These are phyloP conservation scores for Peromyscus californicus DNA, from an alignment of 2,113 vertebrate genomes.

Conservation along the genomic window DNA sequence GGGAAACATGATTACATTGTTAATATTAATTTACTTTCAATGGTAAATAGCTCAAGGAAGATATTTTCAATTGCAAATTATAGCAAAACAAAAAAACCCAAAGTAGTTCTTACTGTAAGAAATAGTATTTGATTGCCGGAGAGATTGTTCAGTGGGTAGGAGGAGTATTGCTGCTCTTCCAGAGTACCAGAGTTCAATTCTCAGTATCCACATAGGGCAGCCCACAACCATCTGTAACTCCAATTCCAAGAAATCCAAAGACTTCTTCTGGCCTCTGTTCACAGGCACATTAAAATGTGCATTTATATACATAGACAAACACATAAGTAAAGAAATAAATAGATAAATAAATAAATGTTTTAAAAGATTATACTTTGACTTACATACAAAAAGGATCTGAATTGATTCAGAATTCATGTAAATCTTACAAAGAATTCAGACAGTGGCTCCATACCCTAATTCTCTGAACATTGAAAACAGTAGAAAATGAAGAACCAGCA, in stretches of 20 bases:
- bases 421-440: neutral
- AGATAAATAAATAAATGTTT: neutral
- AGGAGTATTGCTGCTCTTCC: neutral
- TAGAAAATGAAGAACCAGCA: neutral
- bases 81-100: neutral
- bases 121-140: neutral
- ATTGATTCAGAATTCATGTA: neutral
- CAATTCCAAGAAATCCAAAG: neutral
- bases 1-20: neutral
- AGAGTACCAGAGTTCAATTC: neutral
- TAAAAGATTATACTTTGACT: neutral
- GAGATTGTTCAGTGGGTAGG: neutral
- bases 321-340: neutral
- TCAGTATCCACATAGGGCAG: neutral
- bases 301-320: neutral
- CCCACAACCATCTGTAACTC: neutral
- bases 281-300: neutral
- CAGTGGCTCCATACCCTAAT: neutral
- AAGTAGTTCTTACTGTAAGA: neutral
- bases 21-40: constrained; percentile 7
- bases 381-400: neutral
- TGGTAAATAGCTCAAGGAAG: neutral
- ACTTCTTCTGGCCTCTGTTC: neutral
- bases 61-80: constrained; percentile 14
- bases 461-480: neutral